Conservation (phyloP, 2,113 vertebrate species). For the Chionis minor region DNA sequence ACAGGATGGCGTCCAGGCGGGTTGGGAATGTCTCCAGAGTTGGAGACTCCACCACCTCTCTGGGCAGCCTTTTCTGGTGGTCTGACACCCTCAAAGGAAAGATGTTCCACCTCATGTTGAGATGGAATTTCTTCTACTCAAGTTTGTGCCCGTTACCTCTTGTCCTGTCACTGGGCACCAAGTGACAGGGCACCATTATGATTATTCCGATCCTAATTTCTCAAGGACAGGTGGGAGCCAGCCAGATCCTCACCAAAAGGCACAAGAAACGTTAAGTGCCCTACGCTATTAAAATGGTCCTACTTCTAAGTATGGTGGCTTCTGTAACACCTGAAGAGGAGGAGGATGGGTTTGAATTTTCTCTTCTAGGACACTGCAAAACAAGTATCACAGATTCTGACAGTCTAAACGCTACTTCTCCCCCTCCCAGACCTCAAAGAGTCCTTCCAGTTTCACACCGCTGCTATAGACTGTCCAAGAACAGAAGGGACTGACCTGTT, state of each 20-base stretch:
- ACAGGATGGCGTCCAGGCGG: no score
- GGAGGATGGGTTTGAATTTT: background rate
- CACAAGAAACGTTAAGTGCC: background rate
- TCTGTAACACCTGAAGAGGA: background rate
- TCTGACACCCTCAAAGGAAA: no score
- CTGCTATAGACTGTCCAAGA: background rate
- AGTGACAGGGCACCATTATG: no score
- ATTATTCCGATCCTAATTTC: background rate
- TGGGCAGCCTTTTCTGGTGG: no score
- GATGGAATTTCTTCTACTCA: no score
- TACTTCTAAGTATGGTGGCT: background rate
- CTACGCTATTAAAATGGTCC: background rate
- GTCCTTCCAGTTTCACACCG: background rate
- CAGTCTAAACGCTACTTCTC: background rate
- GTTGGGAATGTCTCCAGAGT: no score
- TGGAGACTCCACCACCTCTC: no score
- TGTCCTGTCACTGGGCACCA: no score
- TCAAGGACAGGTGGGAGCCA: background rate
- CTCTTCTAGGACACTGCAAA: background rate
- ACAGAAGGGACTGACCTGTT: background rate
- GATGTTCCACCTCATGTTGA: no score
- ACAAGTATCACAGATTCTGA: background rate
- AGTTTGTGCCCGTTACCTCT: no score
- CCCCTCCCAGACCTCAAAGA: background rate
- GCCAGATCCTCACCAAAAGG: background rate